Evolutionary conservation across 2,888 invertebrate species (phyloP).

Genomic region (Cerastis leucographa): DNA sequence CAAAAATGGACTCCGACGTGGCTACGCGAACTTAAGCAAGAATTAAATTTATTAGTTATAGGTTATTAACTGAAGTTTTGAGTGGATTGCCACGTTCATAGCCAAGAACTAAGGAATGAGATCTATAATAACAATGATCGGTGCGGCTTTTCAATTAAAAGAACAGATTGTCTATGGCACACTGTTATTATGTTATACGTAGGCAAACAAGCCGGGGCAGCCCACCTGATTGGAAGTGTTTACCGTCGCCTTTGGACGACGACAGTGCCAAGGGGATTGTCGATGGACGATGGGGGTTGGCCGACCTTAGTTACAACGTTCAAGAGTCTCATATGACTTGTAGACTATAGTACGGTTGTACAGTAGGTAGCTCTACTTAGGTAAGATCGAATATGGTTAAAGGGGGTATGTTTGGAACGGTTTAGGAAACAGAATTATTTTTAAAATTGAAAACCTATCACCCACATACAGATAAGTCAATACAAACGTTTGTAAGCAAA

Average conservation of each 20-base stretch:
- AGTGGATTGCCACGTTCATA: slow-evolving; percentile 60
- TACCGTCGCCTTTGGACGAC: slow-evolving; percentile 5
- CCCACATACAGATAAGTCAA: slow-evolving; percentile 8
- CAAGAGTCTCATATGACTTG: slow-evolving; percentile 14
- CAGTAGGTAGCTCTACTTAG: not conserved
- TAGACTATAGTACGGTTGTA: not conserved
- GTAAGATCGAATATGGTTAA: not conserved
- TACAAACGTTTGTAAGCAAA: slow-evolving; percentile 65
- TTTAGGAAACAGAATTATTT: not conserved
- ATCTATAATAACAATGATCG: slow-evolving; percentile 39
- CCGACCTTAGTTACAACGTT: slow-evolving; percentile 23
- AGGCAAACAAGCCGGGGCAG: slow-evolving; percentile 7
- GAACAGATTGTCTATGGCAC: slow-evolving; percentile 15
- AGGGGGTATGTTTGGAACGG: not conserved
- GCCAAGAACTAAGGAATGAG: slow-evolving; percentile 27
- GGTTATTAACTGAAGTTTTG: slow-evolving; percentile 61
- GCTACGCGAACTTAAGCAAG: slow-evolving; percentile 59
- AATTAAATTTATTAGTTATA: slow-evolving; percentile 63
- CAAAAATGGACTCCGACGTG: slow-evolving; percentile 75
- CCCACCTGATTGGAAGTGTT: slow-evolving; percentile 29
- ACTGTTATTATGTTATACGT: slow-evolving; percentile 1
- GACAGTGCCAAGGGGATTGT: slow-evolving; percentile 15
- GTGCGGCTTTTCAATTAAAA: slow-evolving; percentile 17
- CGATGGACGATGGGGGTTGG: not conserved
- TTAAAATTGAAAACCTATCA: not conserved